A percentile compares a stretch with the other conserved stretches of the same genome.
Conservation (phyloP, 2,113 vertebrate genomes). For the Scomber colias region DNA sequence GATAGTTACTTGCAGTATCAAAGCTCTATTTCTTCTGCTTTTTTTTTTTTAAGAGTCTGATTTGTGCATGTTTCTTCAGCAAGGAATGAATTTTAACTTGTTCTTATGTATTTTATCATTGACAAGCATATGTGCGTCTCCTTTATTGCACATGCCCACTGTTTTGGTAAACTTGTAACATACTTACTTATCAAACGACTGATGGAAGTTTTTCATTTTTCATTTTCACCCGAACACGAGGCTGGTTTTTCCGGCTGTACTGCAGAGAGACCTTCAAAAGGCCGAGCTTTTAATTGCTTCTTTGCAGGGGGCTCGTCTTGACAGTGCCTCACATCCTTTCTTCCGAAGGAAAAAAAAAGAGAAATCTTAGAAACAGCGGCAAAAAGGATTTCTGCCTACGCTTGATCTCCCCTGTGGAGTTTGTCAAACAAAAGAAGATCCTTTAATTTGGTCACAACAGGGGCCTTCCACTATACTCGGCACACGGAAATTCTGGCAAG, state of each 20-base stretch:
- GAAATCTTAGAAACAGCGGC: conserved; percentile 74
- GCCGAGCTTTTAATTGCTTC: conserved; percentile 87
- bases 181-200: conserved; percentile 64
- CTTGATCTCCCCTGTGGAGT: conserved; percentile 82
- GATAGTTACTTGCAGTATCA: conserved; percentile 44
- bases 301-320: conserved; percentile 82
- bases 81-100: conserved; percentile 44
- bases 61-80: conserved; percentile 37
- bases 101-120: conserved; percentile 62
- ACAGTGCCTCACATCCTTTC: conserved; percentile 77
- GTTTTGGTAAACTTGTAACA: conserved; percentile 67
- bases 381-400: conserved; percentile 81
- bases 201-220: conserved; percentile 75
- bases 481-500: conserved; percentile 59
- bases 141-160: conserved; percentile 47
- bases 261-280: conserved; percentile 82
- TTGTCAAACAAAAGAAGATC: conserved; percentile 84
- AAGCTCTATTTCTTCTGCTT: conserved; percentile 50
- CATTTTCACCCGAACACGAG: conserved; percentile 55
- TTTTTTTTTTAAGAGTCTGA: conserved; percentile 52
- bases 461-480: conserved; percentile 69
- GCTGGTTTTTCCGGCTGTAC: conserved; percentile 66
- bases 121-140: conserved; percentile 58
- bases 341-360: conserved; percentile 56
- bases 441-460: conserved; percentile 84